Conservation (phyloP, 2,888 invertebrate genomes). For the Phaedon cochleariae region DNA sequence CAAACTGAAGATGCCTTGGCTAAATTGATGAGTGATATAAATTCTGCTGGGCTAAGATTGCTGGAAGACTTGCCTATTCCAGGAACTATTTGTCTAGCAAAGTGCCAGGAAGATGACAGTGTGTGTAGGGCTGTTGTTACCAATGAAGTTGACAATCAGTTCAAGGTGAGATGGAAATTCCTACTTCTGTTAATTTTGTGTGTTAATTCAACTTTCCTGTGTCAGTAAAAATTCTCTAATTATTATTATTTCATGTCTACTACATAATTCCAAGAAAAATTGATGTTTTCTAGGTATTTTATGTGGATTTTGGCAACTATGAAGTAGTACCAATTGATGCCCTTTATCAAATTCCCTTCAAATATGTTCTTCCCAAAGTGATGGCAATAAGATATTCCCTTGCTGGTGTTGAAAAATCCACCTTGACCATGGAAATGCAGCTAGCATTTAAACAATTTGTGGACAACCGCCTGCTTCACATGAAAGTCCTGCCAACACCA, state of each 20-base stretch:
- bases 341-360: conserved; percentile 78
- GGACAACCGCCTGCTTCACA: conserved; percentile 68
- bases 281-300: conserved; percentile 67
- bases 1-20: conserved; percentile 69
- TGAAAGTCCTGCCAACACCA: conserved; percentile 75
- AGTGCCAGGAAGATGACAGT: conserved; percentile 73
- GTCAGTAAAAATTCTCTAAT: no score
- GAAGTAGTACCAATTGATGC: conserved; percentile 76
- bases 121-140: conserved; percentile 81
- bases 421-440: conserved; percentile 69
- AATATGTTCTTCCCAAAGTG: conserved; percentile 75
- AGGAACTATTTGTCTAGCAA: conserved; percentile 80
- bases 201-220: no score
- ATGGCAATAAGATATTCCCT: conserved; percentile 80
- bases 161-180: conserved; percentile 63
- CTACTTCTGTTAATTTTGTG: no score
- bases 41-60: conserved; percentile 69
- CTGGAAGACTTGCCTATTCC: conserved; percentile 75
- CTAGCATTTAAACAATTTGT: conserved; percentile 77
- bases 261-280: no score
- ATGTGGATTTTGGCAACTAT: conserved; percentile 83
- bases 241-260: no score
- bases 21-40: conserved; percentile 77
- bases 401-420: conserved; percentile 71
- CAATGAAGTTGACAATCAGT: conserved; percentile 74